phyloP scores from a whole-genome alignment of 2,888 invertebrate genomes.

The Spilosoma lubricipeda region DNA sequence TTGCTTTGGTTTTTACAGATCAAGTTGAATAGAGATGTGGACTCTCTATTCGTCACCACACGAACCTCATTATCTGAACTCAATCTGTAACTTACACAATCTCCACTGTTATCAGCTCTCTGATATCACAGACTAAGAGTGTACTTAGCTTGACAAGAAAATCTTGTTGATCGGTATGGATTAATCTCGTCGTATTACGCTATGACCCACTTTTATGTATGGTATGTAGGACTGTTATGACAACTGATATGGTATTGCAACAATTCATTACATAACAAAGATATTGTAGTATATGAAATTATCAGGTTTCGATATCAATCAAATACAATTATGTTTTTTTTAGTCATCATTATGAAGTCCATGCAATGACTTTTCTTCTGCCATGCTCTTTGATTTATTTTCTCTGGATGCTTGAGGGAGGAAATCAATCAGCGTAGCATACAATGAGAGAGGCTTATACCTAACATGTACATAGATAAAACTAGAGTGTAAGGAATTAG shows the following conservation, averaged over 20 bases:
- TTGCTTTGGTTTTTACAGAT: too few relatives aligned
- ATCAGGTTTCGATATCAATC: neutral
- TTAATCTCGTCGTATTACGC: neutral
- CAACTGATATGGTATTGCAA: slow-evolving; percentile 2
- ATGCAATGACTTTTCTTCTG: too few relatives aligned
- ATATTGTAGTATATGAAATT: neutral
- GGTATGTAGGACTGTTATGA: neutral
- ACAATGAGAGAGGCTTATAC: too few relatives aligned
- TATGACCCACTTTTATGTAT: neutral
- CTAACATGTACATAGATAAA: too few relatives aligned
- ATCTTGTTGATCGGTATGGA: neutral
- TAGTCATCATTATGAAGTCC: too few relatives aligned
- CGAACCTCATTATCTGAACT: neutral
- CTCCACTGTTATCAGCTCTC: neutral
- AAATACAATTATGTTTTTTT: too few relatives aligned
- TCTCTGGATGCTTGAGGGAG: too few relatives aligned
- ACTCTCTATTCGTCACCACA: too few relatives aligned
- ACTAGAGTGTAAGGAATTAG: too few relatives aligned
- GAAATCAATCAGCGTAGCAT: too few relatives aligned
- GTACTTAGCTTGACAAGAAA: neutral
- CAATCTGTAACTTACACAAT: neutral
- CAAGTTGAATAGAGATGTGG: too few relatives aligned
- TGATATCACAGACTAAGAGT: neutral
- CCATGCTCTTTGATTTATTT: too few relatives aligned
- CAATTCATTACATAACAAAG: neutral